Evolutionary conservation across 2,797 vertebrate genomes (phyloP), one percentile per base, ranked within the genome.

Genomic region (Dallia pectoralis): DNA sequence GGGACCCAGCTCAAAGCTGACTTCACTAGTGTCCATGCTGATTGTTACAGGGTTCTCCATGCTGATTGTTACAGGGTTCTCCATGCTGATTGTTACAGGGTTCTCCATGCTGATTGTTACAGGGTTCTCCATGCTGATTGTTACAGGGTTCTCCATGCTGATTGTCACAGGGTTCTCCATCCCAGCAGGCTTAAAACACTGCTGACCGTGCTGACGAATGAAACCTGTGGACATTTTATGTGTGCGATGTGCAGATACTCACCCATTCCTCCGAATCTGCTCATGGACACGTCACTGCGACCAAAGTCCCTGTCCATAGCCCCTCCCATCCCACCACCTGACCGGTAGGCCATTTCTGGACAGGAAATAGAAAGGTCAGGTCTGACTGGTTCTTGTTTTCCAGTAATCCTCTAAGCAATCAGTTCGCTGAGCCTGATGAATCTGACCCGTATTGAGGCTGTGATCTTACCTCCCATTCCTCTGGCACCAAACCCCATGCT

Each of bases 261-360:
- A 98, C 96, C 94, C 93, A 97, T 95, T 92, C 95, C 96, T 91
- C 97, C 96, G 87, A 97, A 98, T 83, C 96, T 94, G 86, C 91
- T 98, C 93, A 98, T 90, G 40, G 93, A 85, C 92, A 99, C 93
- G 69, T 99, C 97, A 85, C 89, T 89, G 82, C 97, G 95, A 81
- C 93, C 93, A 85, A 97, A 98, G 68, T 99, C 97, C 73, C 97
- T 93, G 71, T 99, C 97, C 93, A 97, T 94, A 81, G 94, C 95
- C 80, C 94, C 95, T 71, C 94, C 94, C 93, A 98, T 95, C 76
- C 53, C 53, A 1, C 53, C 40, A 44, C 96, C 96, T 63, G 96
- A 94, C 71, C 96, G 93, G 84, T 95, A 98, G 53, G 53, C n/a
- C 91, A 99, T 92, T 76, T 99, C 96, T 98, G 70, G 77, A 72